A percentile compares a stretch with the other conserved stretches of the same genome.
These are phyloP conservation scores for Pangasius larnaudii DNA, from an alignment of 2,797 vertebrate species.

Conservation along the genomic window DNA sequence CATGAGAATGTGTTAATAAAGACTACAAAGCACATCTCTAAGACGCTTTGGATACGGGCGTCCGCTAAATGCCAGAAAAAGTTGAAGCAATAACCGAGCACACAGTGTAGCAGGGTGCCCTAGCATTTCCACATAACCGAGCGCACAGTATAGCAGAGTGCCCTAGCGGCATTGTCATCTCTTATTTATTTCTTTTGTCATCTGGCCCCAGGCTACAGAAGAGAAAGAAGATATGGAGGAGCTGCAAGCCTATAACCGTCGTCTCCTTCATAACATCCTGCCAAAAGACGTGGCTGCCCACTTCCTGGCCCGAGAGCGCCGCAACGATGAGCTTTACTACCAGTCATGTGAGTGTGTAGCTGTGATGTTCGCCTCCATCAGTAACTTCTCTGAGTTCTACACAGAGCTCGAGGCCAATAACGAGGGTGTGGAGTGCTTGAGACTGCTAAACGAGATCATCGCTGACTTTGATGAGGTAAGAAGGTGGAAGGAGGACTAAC, in stretches of 20 bases:
- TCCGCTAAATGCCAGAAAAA: background rate
- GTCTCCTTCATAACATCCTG: slow-evolving; percentile 95
- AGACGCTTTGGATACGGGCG: background rate
- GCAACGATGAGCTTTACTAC: slow-evolving; percentile 95
- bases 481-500: background rate
- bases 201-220: slow-evolving; percentile 84
- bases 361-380: slow-evolving; percentile 97
- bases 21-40: background rate
- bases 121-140: background rate
- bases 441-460: slow-evolving; percentile 97
- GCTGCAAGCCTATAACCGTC: slow-evolving; percentile 94
- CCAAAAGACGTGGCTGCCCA: slow-evolving; percentile 96
- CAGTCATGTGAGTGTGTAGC: slow-evolving; percentile 97
- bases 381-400: slow-evolving; percentile 98
- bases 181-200: background rate
- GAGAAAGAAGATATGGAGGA: slow-evolving; percentile 99
- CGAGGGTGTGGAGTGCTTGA: slow-evolving; percentile 93
- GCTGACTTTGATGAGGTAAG: slow-evolving; percentile 95
- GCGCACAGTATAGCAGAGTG: background rate
- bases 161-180: background rate
- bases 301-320: slow-evolving; percentile 88
- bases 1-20: background rate
- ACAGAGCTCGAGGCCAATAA: slow-evolving; percentile 98
- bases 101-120: background rate
- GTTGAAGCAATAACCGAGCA: background rate